A percentile compares a stretch with the other conserved stretches of the same genome.
phyloP scores from a whole-genome alignment of 2,888 invertebrate species.

The Eristalis arbustorum region DNA sequence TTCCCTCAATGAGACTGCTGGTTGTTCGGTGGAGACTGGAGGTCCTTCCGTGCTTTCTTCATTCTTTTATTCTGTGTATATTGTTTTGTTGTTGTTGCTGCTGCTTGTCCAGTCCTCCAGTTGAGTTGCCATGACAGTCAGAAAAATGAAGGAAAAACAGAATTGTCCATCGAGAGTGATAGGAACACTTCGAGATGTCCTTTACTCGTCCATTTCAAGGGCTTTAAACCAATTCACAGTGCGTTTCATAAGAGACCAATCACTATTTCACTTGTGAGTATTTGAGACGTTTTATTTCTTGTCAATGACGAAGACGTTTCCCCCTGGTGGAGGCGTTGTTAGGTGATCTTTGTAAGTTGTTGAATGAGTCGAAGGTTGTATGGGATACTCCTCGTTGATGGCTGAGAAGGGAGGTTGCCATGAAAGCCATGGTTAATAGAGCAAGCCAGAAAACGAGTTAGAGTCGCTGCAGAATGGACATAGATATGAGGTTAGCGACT shows the following conservation, averaged over 20 bases:
- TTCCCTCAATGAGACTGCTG: conserved; percentile 11
- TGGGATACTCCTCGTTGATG: not conserved
- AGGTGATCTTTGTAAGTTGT: not conserved
- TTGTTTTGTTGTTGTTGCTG: not conserved
- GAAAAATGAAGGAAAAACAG: conserved; percentile 14
- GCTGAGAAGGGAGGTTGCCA: no score
- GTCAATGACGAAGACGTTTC: not conserved
- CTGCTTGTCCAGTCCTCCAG: not conserved
- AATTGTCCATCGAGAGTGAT: conserved; percentile 39
- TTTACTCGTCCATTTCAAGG: conserved; percentile 44
- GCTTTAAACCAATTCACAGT: conserved; percentile 38
- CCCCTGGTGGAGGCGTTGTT: not conserved
- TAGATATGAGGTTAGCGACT: no score
- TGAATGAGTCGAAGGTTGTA: not conserved
- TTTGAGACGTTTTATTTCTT: not conserved
- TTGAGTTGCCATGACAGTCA: conserved; percentile 56
- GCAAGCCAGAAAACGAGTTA: no score
- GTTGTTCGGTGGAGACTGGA: conserved; percentile 15
- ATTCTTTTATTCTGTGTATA: conserved; percentile 7
- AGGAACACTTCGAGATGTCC: conserved; percentile 15
- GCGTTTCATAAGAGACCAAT: conserved; percentile 7
- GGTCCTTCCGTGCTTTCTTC: not conserved
- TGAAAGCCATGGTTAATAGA: no score
- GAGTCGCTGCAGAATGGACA: no score
- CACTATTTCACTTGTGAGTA: not conserved